Percentiles rank a stretch among this genome's conserved stretches.
These are phyloP conservation scores for Dermochelys coriacea DNA, from an alignment of 2,797 vertebrate species.

Conservation along the genomic window DNA sequence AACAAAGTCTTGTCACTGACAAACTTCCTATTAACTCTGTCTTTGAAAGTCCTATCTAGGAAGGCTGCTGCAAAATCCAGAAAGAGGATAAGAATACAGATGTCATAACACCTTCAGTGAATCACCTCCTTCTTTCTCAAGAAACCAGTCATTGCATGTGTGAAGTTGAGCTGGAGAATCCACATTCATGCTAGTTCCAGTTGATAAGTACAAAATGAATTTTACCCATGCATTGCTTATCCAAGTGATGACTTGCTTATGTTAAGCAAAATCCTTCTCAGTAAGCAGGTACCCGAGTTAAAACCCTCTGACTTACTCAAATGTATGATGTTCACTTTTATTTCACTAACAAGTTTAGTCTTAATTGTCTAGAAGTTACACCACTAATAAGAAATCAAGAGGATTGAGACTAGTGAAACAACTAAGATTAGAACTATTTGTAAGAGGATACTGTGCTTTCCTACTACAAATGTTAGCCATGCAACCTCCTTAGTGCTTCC, in stretches of 20 bases:
- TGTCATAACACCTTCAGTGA: not conserved
- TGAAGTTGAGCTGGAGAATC: not conserved
- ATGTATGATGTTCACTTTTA: not conserved
- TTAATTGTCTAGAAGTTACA: not conserved
- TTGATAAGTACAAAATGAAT: not conserved
- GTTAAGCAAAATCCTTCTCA: not conserved
- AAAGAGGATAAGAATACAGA: not conserved
- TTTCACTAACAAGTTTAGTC: not conserved
- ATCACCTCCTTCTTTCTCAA: not conserved
- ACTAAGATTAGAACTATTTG: not conserved
- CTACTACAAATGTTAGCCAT: not conserved
- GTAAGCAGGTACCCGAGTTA: not conserved
- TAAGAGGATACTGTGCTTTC: not conserved
- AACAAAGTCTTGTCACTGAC: not conserved
- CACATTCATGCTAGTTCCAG: not conserved
- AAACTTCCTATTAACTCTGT: no score
- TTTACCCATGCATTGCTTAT: not conserved
- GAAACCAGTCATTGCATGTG: not conserved
- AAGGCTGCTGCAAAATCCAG: not conserved
- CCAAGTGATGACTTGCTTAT: not conserved
- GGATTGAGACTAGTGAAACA: not conserved
- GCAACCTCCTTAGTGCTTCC: not conserved
- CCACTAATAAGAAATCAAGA: no score
- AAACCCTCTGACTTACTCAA: not conserved
- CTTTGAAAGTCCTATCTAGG: not conserved